Evolutionary conservation across 2,888 invertebrate genomes (phyloP), one percentile per base, ranked within the genome.

Genomic region (Slavum lentiscoides): DNA sequence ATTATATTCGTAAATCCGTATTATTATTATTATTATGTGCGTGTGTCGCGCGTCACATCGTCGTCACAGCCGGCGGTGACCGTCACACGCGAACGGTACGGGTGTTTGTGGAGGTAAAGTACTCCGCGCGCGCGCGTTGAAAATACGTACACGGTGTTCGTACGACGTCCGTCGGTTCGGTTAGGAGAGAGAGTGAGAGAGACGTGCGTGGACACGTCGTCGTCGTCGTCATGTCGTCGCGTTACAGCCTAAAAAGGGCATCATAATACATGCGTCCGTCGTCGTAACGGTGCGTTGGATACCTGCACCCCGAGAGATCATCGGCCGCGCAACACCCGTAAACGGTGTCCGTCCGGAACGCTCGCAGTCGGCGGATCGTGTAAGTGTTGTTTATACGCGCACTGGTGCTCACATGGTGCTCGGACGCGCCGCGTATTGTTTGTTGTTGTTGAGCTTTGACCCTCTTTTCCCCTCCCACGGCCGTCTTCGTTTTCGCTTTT

Each of bases 171-270:
- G 19, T 43, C 7, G 9, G 13, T 64, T 17, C 17, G 9, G n/a
- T 53, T 2, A 53, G 8, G 53, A 9, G 17, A 17, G 30, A 4
- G 30, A 30, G 30, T 2, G 30, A 2, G 15, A 17, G 17, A 13
- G 53, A 39, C 59, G 69, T n/a, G 39, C 21, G 17, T 4, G 15
- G 15, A 49, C 11, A 23, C 43, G 8, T n/a, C 43, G 37, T 19
- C 9, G 30, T 23, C 23, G 30, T 30, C 23, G 59, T 21, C 23
- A 58, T 66, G 43, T 55, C 64, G 80, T 53, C 70, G 80, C 62
- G 72, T 43, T 72, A 80, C 70, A 39, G 62, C 80, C 80, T 80
- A 64, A 80, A 80, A 80, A 80, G 72, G 72, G 70, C 80, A 80
- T 30, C n/a, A 30, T 30, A 2, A 30, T 1, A 49, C 72, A 64